A percentile compares a stretch with the other conserved stretches of the same genome.
Conservation (phyloP, 2,888 invertebrate genomes). For the Calameuta pallipes region DNA sequence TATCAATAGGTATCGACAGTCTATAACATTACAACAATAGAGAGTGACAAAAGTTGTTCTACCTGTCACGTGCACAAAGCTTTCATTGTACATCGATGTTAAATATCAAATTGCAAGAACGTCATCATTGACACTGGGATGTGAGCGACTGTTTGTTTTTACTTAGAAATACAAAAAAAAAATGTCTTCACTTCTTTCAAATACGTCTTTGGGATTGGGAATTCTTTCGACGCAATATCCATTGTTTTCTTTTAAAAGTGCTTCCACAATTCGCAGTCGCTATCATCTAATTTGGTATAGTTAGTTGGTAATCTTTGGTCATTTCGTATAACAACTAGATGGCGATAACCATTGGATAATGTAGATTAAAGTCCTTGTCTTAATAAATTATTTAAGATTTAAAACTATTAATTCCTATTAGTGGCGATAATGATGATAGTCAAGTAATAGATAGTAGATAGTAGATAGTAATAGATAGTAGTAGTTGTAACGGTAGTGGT, state of each 20-base stretch:
- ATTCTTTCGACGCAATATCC: neutral
- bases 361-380: slow-evolving; percentile 23
- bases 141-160: too few relatives aligned
- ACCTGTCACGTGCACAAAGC: too few relatives aligned
- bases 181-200: too few relatives aligned
- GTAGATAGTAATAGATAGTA: neutral
- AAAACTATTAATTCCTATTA: slow-evolving; percentile 11
- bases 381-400: slow-evolving; percentile 11
- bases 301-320: slow-evolving; percentile 54
- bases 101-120: too few relatives aligned
- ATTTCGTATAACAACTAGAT: slow-evolving; percentile 61
- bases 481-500: neutral
- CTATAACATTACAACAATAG: too few relatives aligned
- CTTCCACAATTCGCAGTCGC: slow-evolving; percentile 14
- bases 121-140: too few relatives aligned
- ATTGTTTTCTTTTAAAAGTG: slow-evolving; percentile 8
- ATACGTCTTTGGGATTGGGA: neutral
- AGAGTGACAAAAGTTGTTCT: too few relatives aligned
- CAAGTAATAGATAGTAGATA: slow-evolving; percentile 1
- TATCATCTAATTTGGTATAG: slow-evolving; percentile 22
- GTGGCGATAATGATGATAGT: slow-evolving; percentile 37
- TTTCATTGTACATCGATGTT: too few relatives aligned
- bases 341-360: slow-evolving; percentile 25
- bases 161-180: too few relatives aligned
- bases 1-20: too few relatives aligned